Evolutionary conservation across 1,140 invertebrate species (phyloP).

Genomic region (Zaprionus tsacasi): DNA sequence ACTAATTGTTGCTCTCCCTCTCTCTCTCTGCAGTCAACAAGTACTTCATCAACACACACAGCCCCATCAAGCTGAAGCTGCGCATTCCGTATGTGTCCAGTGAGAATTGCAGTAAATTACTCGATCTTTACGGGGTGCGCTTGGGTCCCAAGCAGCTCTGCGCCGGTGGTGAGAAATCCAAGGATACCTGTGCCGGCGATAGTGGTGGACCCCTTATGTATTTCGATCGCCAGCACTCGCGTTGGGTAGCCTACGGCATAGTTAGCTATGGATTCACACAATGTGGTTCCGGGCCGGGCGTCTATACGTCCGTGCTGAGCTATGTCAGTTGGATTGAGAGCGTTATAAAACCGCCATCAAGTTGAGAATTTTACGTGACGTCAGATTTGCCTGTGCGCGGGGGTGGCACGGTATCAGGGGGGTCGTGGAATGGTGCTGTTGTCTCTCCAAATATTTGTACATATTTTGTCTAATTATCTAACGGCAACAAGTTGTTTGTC

Average conservation of each 20-base stretch:
- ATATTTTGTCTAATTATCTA: slow-evolving; percentile 81
- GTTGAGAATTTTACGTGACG: slow-evolving; percentile 52
- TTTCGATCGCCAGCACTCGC: slow-evolving; percentile 69
- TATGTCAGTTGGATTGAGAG: slow-evolving; percentile 85
- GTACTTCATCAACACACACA: slow-evolving; percentile 78
- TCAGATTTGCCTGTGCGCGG: slow-evolving; percentile 45
- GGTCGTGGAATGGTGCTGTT: slow-evolving; percentile 23
- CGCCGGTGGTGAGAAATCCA: slow-evolving; percentile 87
- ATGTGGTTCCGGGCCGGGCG: slow-evolving; percentile 87
- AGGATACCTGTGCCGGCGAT: slow-evolving; percentile 89
- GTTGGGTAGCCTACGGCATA: slow-evolving; percentile 85
- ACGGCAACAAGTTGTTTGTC: slow-evolving; percentile 58
- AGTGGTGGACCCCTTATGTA: slow-evolving; percentile 86
- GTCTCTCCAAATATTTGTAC: slow-evolving; percentile 69
- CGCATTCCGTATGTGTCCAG: slow-evolving; percentile 73
- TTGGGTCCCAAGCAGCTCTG: slow-evolving; percentile 87
- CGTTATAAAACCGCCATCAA: slow-evolving; percentile 39
- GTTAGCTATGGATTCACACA: slow-evolving; percentile 87
- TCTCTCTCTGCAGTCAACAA: slow-evolving; percentile 66
- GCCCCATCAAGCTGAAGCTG: slow-evolving; percentile 81
- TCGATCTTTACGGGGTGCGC: slow-evolving; percentile 80
- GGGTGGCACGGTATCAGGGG: background rate
- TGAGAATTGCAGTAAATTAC: slow-evolving; percentile 73
- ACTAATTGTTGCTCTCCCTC: background rate
- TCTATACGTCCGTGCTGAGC: slow-evolving; percentile 85